Evolutionary conservation across 1,140 invertebrate species (phyloP), one percentile per base, ranked within the genome.

Genomic region (Mactra quadrangularis): DNA sequence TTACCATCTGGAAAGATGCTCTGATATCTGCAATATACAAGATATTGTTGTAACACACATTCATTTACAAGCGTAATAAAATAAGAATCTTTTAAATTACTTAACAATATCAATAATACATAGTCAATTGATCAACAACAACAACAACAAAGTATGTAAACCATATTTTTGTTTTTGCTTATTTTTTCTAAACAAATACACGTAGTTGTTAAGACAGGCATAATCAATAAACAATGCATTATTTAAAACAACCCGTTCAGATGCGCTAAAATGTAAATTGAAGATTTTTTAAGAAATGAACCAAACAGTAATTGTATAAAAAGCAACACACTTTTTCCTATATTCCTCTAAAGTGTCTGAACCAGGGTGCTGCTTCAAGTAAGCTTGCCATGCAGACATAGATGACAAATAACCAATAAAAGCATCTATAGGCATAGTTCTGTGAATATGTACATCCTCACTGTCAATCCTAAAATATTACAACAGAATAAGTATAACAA

Each of bases 381-480:
- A 87, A 9, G 68, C 70, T 60, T 78, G 72, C 53, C 75, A 85
- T 19, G 81, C 85, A 11, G 88, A 87, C 79, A 85, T 86, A 2
- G 83, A 83, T 9, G 85, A 82, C 33, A 89, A 31, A 53, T 86
- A 89, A 7, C 88, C 88, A 35, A 87, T 33, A 31, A 77, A 86
- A 17, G 87, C 85, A 41, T 85, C 88, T 9, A 62, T n/a, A 0
- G 78, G 27, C 78, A 72, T 71, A 3, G 25, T 6, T n/a, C 41
- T 68, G 9, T 45, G 22, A 15, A 82, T 82, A 33, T 19, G 19
- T 7, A 71, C 9, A 0, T 33, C 38, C 15, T 71, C 66, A 35
- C 29, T 64, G 9, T 71, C 66, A 41, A 71, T 70, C n/a, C 64
- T 81, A 31, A 3, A 68, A 62, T 7, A 41, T 41, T 15, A 41